Conservation (phyloP, 2,797 vertebrate genomes). For the Lates japonicus region DNA sequence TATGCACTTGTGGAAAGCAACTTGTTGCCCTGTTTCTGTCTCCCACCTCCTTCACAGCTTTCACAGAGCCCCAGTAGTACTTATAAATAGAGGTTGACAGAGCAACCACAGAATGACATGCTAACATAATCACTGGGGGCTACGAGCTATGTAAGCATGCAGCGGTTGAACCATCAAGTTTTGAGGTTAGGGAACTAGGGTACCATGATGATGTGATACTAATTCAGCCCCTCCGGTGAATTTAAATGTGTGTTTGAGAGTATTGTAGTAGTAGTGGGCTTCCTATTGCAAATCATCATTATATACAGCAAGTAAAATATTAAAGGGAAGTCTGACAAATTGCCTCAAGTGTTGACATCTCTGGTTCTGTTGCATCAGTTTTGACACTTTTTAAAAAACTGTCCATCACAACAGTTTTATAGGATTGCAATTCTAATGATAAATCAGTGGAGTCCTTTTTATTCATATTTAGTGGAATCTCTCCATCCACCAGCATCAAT, state of each 20-base stretch:
- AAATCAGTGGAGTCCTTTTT: background rate
- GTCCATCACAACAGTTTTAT: no score
- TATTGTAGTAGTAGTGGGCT: no score
- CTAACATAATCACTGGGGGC: conserved; percentile 19
- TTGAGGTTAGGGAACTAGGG: background rate
- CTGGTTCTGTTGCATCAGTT: no score
- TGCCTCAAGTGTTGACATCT: background rate
- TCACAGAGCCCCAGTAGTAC: background rate
- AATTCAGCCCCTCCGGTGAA: conserved; percentile 11
- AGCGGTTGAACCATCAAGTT: conserved; percentile 6
- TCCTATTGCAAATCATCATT: background rate
- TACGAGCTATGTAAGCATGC: conserved; percentile 12
- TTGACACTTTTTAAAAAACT: no score
- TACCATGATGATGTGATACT: conserved; percentile 9
- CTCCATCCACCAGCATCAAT: no score
- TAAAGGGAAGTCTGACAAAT: background rate
- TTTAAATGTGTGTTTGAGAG: conserved; percentile 8
- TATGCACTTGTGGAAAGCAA: conserved; percentile 9
- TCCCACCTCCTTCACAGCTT: conserved; percentile 3
- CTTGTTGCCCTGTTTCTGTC: conserved; percentile 37
- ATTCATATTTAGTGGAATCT: background rate
- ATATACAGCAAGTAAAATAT: background rate
- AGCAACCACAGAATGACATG: conserved; percentile 27
- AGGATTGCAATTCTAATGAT: no score
- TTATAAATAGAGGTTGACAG: conserved; percentile 43